Evolutionary conservation across 1,140 invertebrate species (phyloP).

Genomic region (Reticulitermes speratus): DNA sequence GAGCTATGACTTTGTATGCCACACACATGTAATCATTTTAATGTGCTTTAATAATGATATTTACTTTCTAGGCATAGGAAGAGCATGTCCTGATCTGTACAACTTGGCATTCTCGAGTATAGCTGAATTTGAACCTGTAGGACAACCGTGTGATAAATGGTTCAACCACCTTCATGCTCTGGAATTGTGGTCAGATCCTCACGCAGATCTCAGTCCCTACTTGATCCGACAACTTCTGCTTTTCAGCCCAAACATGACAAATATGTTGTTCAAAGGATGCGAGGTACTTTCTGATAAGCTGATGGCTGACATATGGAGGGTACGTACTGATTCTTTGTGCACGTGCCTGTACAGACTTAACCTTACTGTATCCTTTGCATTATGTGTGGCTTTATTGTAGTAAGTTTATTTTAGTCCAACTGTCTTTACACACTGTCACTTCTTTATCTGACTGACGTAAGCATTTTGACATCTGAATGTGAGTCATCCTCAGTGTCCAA

Average conservation of each 20-base stretch:
- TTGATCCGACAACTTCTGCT: conserved; percentile 42
- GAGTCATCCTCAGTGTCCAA: no score
- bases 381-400: no score
- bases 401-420: no score
- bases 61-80: conserved; percentile 40
- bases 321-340: conserved; percentile 34
- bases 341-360: no score
- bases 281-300: conserved; percentile 40
- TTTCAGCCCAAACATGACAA: conserved; percentile 39
- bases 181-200: conserved; percentile 44
- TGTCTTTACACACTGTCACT: no score
- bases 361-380: no score
- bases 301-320: conserved; percentile 42
- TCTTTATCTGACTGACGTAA: no score
- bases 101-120: conserved; percentile 45
- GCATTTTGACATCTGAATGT: no score
- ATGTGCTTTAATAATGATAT: background rate
- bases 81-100: conserved; percentile 40
- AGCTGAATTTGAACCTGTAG: conserved; percentile 36
- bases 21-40: no score
- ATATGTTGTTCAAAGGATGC: conserved; percentile 43
- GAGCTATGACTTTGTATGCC: no score
- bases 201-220: conserved; percentile 37
- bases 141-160: conserved; percentile 32
- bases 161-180: conserved; percentile 41